Conservation (phyloP, 2,113 vertebrate species). For the Tragulus kanchil region DNA sequence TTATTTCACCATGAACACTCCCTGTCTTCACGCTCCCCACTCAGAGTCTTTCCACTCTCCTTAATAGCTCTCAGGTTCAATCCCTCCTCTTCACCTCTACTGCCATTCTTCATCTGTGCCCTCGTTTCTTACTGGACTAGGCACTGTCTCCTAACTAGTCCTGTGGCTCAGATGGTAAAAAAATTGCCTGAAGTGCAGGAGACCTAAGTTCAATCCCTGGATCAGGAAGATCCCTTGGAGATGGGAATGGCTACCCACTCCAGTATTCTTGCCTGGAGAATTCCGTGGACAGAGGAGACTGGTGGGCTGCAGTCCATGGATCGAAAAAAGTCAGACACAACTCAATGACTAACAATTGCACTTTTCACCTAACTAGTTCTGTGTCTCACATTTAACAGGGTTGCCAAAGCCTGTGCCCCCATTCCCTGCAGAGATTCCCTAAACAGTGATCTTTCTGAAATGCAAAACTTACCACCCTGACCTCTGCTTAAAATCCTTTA, state of each 20-base stretch:
- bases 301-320: background rate
- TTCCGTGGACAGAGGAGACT: background rate
- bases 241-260: background rate
- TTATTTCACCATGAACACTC: too few relatives aligned
- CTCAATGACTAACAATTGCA: background rate
- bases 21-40: background rate
- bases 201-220: background rate
- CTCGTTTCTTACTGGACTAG: background rate
- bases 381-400: background rate
- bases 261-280: background rate
- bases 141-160: background rate
- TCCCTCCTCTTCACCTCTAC: background rate
- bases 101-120: accelerated
- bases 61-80: background rate
- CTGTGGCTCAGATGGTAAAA: background rate
- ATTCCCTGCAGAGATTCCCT: background rate
- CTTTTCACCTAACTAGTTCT: background rate
- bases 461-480: background rate
- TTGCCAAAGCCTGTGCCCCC: background rate
- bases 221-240: background rate
- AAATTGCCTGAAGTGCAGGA: background rate
- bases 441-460: background rate
- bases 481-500: background rate
- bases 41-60: background rate
- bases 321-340: background rate